Evolutionary conservation across 1,140 invertebrate genomes (phyloP), one percentile per base, ranked within the genome.

Genomic region (Procambarus virginalis): DNA sequence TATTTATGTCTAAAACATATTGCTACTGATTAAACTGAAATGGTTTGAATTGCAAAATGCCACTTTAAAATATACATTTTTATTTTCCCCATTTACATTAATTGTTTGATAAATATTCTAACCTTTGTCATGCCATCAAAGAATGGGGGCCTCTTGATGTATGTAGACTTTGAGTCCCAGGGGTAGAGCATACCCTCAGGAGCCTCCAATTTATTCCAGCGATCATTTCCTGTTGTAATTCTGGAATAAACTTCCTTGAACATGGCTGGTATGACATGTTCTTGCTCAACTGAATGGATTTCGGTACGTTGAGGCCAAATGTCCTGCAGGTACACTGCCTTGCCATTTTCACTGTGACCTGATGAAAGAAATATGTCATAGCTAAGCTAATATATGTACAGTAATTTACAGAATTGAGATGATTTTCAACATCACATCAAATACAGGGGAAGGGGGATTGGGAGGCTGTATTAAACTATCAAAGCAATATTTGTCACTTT

Each of bases 121-220:
- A 92, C 92, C 85, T 89, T 96, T 91, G 96, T 96, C 96, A 99
- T 97, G 70, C 95, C 95, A 90, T 98, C 96, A 94, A 99, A 99
- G 95, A 99, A 99, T n/a, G 99, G 99, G 3, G 98, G 98, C 92
- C 95, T 96, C 94, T 99, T 99, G 89, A 99, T 99, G 93, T 99
- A 99, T 0, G 99, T 99, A 0, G 98, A 99, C 49, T 95, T 94
- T 0, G 92, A 84, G 93, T 99, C 97, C 99, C 99, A 99, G 0
- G 97, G 97, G 94, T 99, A 99, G 8, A 99, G 94, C 93, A 96
- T 95, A 46, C 96, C 96, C 76, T 96, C 95, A 0, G 98, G 97
- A 34, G 97, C 97, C 10, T 96, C 93, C 73, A 99, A 94, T 0
- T 94, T 94, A 93, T 98, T 97, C 99, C 99, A 99, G 64, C 96